A percentile compares a stretch with the other conserved stretches of the same genome.
Conservation (phyloP, 2,113 vertebrate species). For the Callipepla squamata region DNA sequence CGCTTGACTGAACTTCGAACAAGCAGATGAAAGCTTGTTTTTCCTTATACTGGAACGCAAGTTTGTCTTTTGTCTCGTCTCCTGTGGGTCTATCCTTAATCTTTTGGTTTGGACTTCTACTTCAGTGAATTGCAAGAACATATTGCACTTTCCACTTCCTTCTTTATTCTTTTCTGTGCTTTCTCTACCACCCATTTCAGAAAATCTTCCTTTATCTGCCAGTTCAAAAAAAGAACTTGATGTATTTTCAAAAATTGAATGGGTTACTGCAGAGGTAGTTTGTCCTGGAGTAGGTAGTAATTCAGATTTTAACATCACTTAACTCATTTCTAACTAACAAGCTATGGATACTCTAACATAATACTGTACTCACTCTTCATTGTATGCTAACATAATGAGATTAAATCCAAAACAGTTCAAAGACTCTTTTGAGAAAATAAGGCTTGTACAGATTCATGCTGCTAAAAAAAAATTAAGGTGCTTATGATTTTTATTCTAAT, state of each 20-base stretch:
- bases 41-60: neutral
- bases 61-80: constrained; percentile 9
- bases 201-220: constrained; percentile 27
- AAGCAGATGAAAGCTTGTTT: neutral
- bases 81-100: neutral
- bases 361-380: neutral
- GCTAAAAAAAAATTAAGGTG: neutral
- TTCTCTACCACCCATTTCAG: neutral
- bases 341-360: neutral
- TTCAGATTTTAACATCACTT: neutral
- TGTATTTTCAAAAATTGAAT: neutral
- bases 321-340: neutral
- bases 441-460: neutral
- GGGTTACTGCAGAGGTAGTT: neutral
- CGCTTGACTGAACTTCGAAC: neutral
- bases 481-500: neutral
- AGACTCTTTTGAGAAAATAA: constrained; percentile 7
- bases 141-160: neutral
- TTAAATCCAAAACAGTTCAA: neutral
- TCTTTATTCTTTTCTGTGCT: neutral
- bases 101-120: constrained; percentile 3
- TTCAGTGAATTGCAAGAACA: neutral
- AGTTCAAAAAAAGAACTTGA: constrained; percentile 30
- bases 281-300: neutral
- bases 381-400: neutral